Percentiles rank a stretch among this genome's conserved stretches.
Conservation (phyloP, 2,888 invertebrate species). For the Drosophila aldrichi region DNA sequence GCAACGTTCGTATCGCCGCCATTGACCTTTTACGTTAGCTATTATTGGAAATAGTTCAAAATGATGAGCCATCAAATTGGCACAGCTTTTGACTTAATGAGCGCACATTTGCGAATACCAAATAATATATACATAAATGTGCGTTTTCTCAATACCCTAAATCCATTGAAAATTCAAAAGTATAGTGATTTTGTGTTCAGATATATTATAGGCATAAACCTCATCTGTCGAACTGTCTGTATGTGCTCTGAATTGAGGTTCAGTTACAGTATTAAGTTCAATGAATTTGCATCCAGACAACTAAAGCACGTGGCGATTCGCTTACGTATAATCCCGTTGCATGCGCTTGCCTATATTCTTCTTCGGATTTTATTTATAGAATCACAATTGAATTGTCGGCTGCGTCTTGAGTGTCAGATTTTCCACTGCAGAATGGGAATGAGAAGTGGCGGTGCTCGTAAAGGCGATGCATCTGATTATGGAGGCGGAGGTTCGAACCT, state of each 20-base stretch:
- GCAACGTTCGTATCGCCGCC: conserved; percentile 39
- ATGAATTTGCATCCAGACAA: too few species aligned
- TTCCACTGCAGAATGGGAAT: neutral
- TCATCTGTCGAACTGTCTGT: too few species aligned
- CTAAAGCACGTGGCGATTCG: neutral
- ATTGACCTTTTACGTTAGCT: conserved; percentile 56
- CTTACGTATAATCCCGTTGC: neutral
- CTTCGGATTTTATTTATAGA: neutral
- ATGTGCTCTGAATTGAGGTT: too few species aligned
- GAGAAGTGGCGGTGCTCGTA: neutral
- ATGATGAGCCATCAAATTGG: conserved; percentile 45
- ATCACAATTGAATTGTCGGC: neutral
- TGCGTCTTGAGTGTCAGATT: neutral
- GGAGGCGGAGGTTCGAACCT: neutral
- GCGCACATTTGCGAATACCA: conserved; percentile 7
- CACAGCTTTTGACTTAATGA: conserved; percentile 17
- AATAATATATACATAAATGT: neutral
- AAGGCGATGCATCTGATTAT: neutral
- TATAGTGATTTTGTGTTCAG: neutral
- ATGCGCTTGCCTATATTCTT: neutral
- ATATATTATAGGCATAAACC: neutral
- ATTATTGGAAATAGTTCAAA: conserved; percentile 50
- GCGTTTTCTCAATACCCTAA: neutral
- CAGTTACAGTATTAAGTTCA: too few species aligned
- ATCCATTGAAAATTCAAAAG: neutral